These are phyloP conservation scores for Pachypeltis micranthus DNA, from an alignment of 1,140 invertebrate species.

Conservation along the genomic window DNA sequence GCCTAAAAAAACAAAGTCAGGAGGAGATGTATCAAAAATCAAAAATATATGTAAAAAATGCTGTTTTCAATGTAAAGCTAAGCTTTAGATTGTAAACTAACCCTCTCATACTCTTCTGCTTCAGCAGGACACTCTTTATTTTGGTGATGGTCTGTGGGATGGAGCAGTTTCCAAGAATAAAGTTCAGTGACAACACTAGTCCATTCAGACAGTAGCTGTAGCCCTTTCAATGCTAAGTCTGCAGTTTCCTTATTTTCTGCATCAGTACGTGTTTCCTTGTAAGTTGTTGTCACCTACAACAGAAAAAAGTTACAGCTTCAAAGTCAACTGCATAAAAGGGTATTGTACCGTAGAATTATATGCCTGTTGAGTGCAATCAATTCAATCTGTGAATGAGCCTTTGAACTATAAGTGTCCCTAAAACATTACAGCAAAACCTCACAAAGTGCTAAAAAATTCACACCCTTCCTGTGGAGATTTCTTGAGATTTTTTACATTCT, in stretches of 20 bases:
- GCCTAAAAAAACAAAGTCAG: slow-evolving; percentile 37
- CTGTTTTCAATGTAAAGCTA: background rate
- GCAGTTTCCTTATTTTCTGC: slow-evolving; percentile 85
- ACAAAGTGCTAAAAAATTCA: too few relatives aligned
- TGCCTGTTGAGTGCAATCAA: too few relatives aligned
- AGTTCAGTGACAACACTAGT: slow-evolving; percentile 94
- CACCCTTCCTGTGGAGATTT: too few relatives aligned
- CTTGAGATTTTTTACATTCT: too few relatives aligned
- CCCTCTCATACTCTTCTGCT: slow-evolving; percentile 98
- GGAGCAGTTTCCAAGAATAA: slow-evolving; percentile 95
- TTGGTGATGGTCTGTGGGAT: slow-evolving; percentile 94
- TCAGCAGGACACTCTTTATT: slow-evolving; percentile 91
- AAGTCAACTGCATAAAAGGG: too few relatives aligned
- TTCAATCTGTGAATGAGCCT: too few relatives aligned
- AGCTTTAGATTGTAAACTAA: slow-evolving; percentile 32
- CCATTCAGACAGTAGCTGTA: slow-evolving; percentile 93
- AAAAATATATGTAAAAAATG: background rate
- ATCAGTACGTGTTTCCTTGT: slow-evolving; percentile 85
- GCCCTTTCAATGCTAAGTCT: slow-evolving; percentile 78
- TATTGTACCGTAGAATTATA: too few relatives aligned
- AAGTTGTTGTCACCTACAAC: slow-evolving; percentile 63
- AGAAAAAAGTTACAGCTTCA: too few relatives aligned
- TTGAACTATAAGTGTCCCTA: too few relatives aligned
- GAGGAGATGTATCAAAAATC: too few relatives aligned
- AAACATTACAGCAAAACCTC: too few relatives aligned